Conservation (phyloP, 2,888 invertebrate species). For the Athetis lepigone region DNA sequence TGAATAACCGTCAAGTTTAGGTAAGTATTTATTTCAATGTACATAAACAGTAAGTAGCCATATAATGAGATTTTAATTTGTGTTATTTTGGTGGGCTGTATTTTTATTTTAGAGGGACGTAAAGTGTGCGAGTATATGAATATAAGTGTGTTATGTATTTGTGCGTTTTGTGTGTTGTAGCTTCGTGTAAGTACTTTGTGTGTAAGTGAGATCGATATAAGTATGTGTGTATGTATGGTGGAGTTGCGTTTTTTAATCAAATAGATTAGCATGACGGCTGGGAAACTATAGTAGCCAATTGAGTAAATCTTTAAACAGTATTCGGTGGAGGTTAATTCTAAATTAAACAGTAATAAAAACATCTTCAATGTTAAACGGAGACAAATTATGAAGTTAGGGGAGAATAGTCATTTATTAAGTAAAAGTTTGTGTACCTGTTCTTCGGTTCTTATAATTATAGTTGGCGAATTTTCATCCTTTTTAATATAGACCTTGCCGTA, state of each 20-base stretch:
- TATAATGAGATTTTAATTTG: too few relatives aligned
- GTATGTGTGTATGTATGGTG: too few relatives aligned
- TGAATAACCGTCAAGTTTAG: not conserved
- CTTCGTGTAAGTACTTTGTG: not conserved
- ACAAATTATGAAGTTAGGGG: not conserved
- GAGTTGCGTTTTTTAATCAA: too few relatives aligned
- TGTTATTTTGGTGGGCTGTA: too few relatives aligned
- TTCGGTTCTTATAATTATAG: too few relatives aligned
- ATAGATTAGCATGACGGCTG: not conserved
- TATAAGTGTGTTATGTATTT: too few relatives aligned
- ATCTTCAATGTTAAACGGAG: not conserved
- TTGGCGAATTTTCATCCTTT: conserved; percentile 1
- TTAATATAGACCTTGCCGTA: conserved; percentile 2
- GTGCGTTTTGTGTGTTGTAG: too few relatives aligned
- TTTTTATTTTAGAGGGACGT: too few relatives aligned
- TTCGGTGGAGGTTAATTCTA: not conserved
- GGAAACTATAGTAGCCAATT: not conserved
- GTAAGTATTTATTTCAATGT: too few relatives aligned
- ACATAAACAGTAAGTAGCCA: too few relatives aligned
- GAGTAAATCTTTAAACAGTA: not conserved
- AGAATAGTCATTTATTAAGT: not conserved
- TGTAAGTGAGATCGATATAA: not conserved
- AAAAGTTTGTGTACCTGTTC: too few relatives aligned
- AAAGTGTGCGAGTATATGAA: too few relatives aligned
- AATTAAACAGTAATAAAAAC: not conserved